Base-by-base conservation (phyloP, 1,140 invertebrate genomes). In the Halictus rubicundus region DNA sequence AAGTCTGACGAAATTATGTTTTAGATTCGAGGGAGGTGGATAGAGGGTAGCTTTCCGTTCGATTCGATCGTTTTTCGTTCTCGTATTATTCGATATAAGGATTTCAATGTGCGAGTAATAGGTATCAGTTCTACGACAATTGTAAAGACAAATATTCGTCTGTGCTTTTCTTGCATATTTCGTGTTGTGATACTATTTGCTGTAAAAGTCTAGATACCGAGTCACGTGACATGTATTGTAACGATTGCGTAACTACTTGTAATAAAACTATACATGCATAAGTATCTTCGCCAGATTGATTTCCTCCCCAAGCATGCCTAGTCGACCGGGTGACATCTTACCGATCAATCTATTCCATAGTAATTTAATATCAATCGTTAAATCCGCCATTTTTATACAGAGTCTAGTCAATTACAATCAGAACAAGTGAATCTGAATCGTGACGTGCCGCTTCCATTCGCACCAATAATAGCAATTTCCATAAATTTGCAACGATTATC, bases 181-280 rank as follows among this genome's bases (percentile, higher is more conserved):
- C 90, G 86, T 92, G 91, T 92, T 90, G 89, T 90, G 88, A 90
- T 91, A 91, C 85, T 87, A 90, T 78, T 88, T 87, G 88, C 90
- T 90, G 89, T 92, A 90, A 89, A 89, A 88, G 78, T 89, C 86
- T 89, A 89, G 82, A 76, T 79, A 88, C 75, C 81, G 77, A 83
- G 82, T 84, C 69, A 78, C 80, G 69, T 82, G 71, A 88, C 82
- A 79, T 82, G 82, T 83, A 86, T 83, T 91, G 87, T 91, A 91
- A 90, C 81, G 72, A 89, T 82, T 85, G 85, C 78, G 80, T 87
- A 82, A 87, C 69, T 89, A 86, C 87, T 91, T 91, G 87, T 92
- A 92, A 91, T 91, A 91, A 91, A 92, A 90, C 63, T 82, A 81
- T 80, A 86, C 79, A 75, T 69, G 63, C 68, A 60, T 84, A 77